Evolutionary conservation across 1,140 invertebrate genomes (phyloP).

Genomic region (fruit fly (Drosophila melanogaster)): Release_6_plus_ISO1_MT NT_037436.4:7584501-7585000

Average conservation of each 20-base stretch:
- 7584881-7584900: slow-evolving; percentile 88
- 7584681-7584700: slow-evolving; percentile 80
- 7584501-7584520: rapidly evolving
- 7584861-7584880: slow-evolving; percentile 89
- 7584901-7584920: slow-evolving; percentile 87
- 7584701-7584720: too few species aligned
- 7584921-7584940: slow-evolving; percentile 52
- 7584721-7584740: too few species aligned
- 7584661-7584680: slow-evolving; percentile 81
- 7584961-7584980: slow-evolving; percentile 85
- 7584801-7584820: slow-evolving; percentile 77
- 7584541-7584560: slow-evolving; percentile 69
- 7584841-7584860: slow-evolving; percentile 85
- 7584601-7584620: slow-evolving; percentile 28
- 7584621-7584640: slow-evolving; percentile 61
- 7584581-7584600: slow-evolving; percentile 13
- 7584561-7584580: slow-evolving; percentile 61
- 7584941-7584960: slow-evolving; percentile 45
- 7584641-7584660: slow-evolving; percentile 69
- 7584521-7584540: slow-evolving; percentile 48
- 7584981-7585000: slow-evolving; percentile 88
- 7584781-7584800: slow-evolving; percentile 66
- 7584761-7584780: slow-evolving; percentile 54
- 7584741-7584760: slow-evolving; percentile 69
- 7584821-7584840: slow-evolving; percentile 82